A percentile compares a stretch with the other conserved stretches of the same genome.
Conservation (phyloP, 2,113 vertebrate species). For the Sclerurus mexicanus region DNA sequence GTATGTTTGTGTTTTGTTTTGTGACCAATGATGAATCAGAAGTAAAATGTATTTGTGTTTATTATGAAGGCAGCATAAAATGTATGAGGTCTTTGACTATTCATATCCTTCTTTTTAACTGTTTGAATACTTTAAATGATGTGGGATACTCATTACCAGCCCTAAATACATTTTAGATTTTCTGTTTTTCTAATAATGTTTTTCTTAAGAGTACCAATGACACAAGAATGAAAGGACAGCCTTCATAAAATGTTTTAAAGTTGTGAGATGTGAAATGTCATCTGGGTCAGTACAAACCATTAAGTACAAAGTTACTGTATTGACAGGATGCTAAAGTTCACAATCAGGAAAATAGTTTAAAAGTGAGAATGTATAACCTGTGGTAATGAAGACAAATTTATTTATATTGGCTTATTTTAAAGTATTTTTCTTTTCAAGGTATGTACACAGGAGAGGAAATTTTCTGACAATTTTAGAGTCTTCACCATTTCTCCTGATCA, state of each 20-base stretch:
- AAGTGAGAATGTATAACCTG: background rate
- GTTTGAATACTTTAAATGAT: background rate
- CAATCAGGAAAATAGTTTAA: background rate
- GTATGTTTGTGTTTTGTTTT: slow-evolving; percentile 27
- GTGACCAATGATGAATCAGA: slow-evolving; percentile 36
- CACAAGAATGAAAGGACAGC: background rate
- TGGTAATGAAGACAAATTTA: background rate
- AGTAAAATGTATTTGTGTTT: slow-evolving; percentile 25
- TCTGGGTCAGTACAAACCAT: background rate
- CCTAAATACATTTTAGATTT: background rate
- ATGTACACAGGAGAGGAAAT: background rate
- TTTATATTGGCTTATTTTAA: background rate
- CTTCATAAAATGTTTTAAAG: background rate
- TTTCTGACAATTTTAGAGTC: background rate
- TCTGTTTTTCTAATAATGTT: background rate
- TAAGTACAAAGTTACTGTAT: background rate
- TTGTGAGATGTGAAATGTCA: background rate
- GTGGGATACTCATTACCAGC: background rate
- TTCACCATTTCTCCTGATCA: background rate
- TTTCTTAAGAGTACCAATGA: background rate
- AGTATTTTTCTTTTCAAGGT: background rate
- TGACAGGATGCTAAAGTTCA: background rate
- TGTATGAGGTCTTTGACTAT: slow-evolving; percentile 39
- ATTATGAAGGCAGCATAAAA: slow-evolving; percentile 15
- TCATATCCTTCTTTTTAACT: slow-evolving; percentile 12